These are phyloP conservation scores for Adelges cooleyi DNA, from an alignment of 1,140 invertebrate genomes.

Conservation along the genomic window DNA sequence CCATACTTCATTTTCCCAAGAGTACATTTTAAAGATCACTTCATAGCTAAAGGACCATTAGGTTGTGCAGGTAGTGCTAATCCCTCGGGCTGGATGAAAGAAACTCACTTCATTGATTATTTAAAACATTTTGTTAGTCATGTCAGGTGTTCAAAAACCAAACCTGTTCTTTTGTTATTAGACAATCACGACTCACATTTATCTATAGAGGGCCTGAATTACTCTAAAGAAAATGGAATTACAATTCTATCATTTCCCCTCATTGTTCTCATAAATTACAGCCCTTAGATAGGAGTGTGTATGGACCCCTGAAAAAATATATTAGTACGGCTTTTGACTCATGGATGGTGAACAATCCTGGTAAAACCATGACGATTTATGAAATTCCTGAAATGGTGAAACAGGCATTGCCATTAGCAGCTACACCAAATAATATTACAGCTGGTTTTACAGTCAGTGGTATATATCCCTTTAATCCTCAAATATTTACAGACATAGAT, in stretches of 20 bases:
- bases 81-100: slow-evolving; percentile 39
- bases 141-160: neutral
- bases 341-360: slow-evolving; percentile 36
- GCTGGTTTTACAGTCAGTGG: neutral
- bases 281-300: slow-evolving; percentile 3
- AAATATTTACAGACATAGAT: too few relatives aligned
- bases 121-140: slow-evolving; percentile 23
- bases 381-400: slow-evolving; percentile 33
- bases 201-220: slow-evolving; percentile 29
- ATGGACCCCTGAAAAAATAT: neutral
- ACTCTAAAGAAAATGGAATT: neutral
- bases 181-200: slow-evolving; percentile 30
- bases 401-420: slow-evolving; percentile 32
- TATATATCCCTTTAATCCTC: slow-evolving; percentile 31
- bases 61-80: slow-evolving; percentile 36
- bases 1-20: slow-evolving; percentile 39
- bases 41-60: slow-evolving; percentile 39
- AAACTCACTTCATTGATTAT: slow-evolving; percentile 34
- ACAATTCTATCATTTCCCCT: neutral
- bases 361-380: slow-evolving; percentile 35
- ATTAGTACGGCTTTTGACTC: slow-evolving; percentile 31
- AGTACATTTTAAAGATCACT: slow-evolving; percentile 39
- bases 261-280: neutral
- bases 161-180: slow-evolving; percentile 18
- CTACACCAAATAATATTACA: slow-evolving; percentile 32